Evolutionary conservation across 2,797 vertebrate genomes (phyloP).

Genomic region (Nannoperca obscura): DNA sequence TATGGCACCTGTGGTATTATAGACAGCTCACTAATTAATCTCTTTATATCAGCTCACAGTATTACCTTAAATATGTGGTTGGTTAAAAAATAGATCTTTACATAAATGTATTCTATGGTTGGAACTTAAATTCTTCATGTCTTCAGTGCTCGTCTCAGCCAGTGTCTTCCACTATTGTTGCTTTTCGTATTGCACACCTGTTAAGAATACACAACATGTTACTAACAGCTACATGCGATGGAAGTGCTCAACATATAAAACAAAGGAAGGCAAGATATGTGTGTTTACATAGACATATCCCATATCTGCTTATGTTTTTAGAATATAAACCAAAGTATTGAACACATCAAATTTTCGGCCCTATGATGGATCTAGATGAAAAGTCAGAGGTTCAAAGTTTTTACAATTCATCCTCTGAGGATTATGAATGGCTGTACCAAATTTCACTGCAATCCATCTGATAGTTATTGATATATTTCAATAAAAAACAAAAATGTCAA

Average conservation of each 20-base stretch:
- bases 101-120: conserved; percentile 90
- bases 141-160: conserved; percentile 64
- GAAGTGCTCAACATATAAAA: neutral
- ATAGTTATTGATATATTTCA: no score
- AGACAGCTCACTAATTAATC: conserved; percentile 95
- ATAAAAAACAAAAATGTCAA: no score
- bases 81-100: conserved; percentile 96
- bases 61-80: conserved; percentile 93
- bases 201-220: conserved; percentile 10
- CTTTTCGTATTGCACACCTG: conserved; percentile 75
- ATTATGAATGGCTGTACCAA: no score
- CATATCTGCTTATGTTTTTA: neutral
- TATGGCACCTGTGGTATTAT: conserved; percentile 99
- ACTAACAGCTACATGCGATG: neutral
- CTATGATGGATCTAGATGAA: no score
- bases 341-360: no score
- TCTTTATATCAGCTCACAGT: conserved; percentile 98
- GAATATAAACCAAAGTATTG: no score
- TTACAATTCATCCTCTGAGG: no score
- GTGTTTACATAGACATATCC: neutral
- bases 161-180: conserved; percentile 77
- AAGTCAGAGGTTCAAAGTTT: no score
- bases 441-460: no score
- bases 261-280: neutral
- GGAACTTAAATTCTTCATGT: conserved; percentile 75